A percentile compares a stretch with the other conserved stretches of the same genome.
Evolutionary conservation across 2,797 vertebrate species (phyloP).

Genomic region (Galago senegalensis): DNA sequence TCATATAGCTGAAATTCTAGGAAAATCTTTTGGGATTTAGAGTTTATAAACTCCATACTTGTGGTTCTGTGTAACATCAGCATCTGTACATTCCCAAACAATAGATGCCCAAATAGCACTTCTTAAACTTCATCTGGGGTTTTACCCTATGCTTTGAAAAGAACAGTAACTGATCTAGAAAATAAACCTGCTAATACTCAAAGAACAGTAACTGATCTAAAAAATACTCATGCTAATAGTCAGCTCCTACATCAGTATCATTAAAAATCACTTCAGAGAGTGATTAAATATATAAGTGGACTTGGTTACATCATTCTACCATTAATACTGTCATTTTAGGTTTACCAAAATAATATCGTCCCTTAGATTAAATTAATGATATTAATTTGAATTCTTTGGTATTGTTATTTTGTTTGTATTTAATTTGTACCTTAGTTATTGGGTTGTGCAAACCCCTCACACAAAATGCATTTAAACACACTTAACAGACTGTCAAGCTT

Average conservation of each 20-base stretch:
- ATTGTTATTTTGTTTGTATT: neutral
- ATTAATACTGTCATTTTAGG: slow-evolving; percentile 15
- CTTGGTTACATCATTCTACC: neutral
- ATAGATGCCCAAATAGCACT: neutral
- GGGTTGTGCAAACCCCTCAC: neutral
- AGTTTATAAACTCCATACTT: neutral
- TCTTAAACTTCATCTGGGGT: neutral
- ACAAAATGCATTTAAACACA: neutral
- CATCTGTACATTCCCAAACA: neutral
- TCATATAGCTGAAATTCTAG: neutral
- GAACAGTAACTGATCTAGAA: neutral
- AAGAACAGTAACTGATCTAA: neutral
- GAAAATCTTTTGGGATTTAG: neutral
- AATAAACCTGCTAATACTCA: neutral
- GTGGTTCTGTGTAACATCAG: neutral
- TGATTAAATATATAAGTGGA: neutral
- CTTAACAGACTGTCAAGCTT: neutral
- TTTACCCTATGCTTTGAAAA: neutral
- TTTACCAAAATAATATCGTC: neutral
- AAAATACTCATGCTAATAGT: neutral
- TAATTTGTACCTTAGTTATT: neutral
- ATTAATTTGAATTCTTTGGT: neutral
- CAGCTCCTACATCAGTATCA: neutral
- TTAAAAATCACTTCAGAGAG: neutral
- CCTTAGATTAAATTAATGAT: slow-evolving; percentile 7